These are phyloP conservation scores for Tetragnatha versicolor DNA, from an alignment of 1,140 invertebrate genomes.

Conservation along the genomic window DNA sequence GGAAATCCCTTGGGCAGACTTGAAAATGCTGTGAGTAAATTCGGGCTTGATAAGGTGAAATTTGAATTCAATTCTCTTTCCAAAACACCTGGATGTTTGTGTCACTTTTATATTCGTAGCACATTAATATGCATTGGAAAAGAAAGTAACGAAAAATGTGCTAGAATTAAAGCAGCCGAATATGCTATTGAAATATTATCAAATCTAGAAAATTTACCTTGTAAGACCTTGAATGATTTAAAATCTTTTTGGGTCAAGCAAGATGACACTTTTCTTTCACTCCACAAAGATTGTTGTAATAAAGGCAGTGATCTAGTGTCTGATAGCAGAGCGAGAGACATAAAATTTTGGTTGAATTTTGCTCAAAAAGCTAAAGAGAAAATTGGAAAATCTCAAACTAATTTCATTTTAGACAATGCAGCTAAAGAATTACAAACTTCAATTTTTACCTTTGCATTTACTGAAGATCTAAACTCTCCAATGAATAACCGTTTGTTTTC, in stretches of 20 bases:
- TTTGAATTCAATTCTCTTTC: neutral
- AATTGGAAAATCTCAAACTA: neutral
- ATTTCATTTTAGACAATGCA: neutral
- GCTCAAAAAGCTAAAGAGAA: neutral
- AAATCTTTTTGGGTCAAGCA: too few relatives aligned
- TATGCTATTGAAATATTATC: neutral
- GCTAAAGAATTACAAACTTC: neutral
- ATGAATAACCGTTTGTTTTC: neutral
- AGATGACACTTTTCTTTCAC: too few relatives aligned
- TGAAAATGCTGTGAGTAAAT: too few relatives aligned
- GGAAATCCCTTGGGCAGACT: neutral
- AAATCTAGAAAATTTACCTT: neutral
- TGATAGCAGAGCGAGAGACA: too few relatives aligned
- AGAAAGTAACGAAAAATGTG: neutral
- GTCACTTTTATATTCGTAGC: constrained; percentile 10
- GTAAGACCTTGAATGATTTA: neutral
- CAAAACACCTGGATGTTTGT: neutral
- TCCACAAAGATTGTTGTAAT: too few relatives aligned
- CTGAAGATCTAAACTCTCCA: neutral
- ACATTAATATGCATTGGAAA: neutral
- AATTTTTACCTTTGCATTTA: neutral
- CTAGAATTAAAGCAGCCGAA: neutral
- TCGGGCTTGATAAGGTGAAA: neutral
- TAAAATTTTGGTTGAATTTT: too few relatives aligned
- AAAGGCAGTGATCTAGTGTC: too few relatives aligned